phyloP scores from a whole-genome alignment of 2,113 vertebrate species.

The Cinclus mexicanus region DNA sequence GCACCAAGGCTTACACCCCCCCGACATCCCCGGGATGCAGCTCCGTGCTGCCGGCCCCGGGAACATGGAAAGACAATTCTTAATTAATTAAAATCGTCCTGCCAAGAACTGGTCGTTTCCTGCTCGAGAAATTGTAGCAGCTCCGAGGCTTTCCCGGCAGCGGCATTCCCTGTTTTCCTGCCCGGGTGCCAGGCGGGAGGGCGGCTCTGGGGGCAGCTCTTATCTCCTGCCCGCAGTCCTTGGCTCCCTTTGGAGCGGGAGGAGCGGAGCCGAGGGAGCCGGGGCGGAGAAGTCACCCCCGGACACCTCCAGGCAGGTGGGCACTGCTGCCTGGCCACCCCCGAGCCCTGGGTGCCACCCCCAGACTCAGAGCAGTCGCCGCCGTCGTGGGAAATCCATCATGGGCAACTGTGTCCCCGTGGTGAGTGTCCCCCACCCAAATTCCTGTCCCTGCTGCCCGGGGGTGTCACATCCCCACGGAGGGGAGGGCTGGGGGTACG shows the following conservation, averaged over 20 bases:
- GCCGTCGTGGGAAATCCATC: accelerated
- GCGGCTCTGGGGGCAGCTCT: neutral
- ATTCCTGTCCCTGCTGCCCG: neutral
- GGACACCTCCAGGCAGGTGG: neutral
- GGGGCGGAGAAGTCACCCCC: neutral
- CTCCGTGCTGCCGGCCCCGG: neutral
- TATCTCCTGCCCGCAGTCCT: neutral
- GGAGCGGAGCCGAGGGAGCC: neutral
- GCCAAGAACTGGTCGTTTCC: conserved; percentile 13
- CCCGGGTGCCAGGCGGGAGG: neutral
- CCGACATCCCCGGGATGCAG: neutral
- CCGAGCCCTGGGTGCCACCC: neutral
- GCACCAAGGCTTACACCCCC: neutral
- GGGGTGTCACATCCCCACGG: neutral
- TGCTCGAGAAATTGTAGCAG: neutral
- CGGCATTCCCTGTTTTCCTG: neutral
- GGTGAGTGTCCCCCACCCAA: neutral
- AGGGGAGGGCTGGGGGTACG: too few species aligned
- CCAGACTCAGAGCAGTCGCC: neutral
- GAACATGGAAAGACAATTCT: neutral
- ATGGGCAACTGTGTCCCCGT: conserved; percentile 32
- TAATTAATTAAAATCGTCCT: neutral
- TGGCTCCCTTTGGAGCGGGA: neutral
- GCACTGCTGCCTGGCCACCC: neutral
- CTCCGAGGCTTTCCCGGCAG: neutral